Conservation (phyloP, 2,113 vertebrate species). For the Tychaedon coryphoeus region DNA sequence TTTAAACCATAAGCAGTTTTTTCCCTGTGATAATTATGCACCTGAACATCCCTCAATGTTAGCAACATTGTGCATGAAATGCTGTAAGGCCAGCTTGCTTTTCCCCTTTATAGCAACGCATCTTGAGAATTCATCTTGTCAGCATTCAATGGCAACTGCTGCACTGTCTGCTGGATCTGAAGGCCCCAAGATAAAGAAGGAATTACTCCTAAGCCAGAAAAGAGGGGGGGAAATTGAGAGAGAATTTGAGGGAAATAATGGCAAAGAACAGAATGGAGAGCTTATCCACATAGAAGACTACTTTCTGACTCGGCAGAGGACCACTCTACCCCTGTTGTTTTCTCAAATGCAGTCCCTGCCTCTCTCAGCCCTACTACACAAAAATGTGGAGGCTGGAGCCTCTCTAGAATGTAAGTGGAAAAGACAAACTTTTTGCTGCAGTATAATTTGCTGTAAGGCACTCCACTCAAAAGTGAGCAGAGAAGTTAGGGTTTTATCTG, state of each 20-base stretch:
- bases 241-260: background rate
- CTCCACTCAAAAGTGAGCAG: background rate
- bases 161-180: background rate
- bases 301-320: background rate
- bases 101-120: background rate
- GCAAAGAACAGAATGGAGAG: rapidly evolving
- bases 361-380: background rate
- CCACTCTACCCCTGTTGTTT: background rate
- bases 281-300: background rate
- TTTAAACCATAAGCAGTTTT: background rate
- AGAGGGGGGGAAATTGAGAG: background rate
- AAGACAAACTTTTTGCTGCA: background rate
- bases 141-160: background rate
- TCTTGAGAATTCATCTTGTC: background rate
- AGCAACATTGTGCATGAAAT: background rate
- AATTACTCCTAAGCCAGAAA: background rate
- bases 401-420: background rate
- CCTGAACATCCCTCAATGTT: background rate
- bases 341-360: background rate
- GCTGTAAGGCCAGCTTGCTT: background rate
- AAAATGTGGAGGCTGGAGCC: background rate
- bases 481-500: background rate
- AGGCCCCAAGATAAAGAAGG: background rate
- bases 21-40: background rate
- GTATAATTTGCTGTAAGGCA: background rate